Conservation (phyloP, 2,888 invertebrate genomes). For the Hirtodrosophila confusa region DNA sequence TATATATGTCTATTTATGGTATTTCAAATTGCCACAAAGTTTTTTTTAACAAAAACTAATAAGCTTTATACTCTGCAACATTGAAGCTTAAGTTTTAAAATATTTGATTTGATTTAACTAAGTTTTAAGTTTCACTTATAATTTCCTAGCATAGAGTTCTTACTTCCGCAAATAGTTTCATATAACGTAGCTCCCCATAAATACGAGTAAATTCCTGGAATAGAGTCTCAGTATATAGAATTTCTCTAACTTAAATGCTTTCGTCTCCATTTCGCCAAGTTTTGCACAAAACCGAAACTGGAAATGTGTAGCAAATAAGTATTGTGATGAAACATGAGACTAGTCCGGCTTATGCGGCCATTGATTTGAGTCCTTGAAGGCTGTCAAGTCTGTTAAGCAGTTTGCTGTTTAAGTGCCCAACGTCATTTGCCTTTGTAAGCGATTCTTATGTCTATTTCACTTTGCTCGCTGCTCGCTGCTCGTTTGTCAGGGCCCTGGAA, state of each 20-base stretch:
- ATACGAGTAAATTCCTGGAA: too few relatives aligned
- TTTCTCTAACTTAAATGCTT: not conserved
- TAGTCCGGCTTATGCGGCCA: conserved; percentile 14
- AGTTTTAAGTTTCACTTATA: too few relatives aligned
- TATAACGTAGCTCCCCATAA: too few relatives aligned
- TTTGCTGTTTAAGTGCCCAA: conserved; percentile 24
- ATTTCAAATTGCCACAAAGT: too few relatives aligned
- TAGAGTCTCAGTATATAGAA: too few relatives aligned
- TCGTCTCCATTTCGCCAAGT: not conserved
- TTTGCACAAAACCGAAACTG: not conserved
- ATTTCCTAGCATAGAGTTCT: too few relatives aligned
- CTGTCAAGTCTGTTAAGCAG: conserved; percentile 29
- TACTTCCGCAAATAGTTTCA: too few relatives aligned
- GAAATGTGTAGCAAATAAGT: conserved; percentile 1
- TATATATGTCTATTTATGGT: too few relatives aligned
- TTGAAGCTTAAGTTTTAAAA: too few relatives aligned
- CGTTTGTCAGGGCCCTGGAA: conserved; percentile 57
- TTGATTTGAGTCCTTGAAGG: conserved; percentile 38
- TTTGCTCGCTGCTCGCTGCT: conserved; percentile 32
- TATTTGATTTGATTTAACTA: too few relatives aligned
- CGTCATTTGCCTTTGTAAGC: conserved; percentile 57
- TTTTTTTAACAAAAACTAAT: too few relatives aligned
- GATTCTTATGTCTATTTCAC: conserved; percentile 59
- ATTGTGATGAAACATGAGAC: conserved; percentile 18
- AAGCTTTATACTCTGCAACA: too few relatives aligned